Evolutionary conservation across 2,113 vertebrate species (phyloP).

Genomic region (Fregata magnificens): DNA sequence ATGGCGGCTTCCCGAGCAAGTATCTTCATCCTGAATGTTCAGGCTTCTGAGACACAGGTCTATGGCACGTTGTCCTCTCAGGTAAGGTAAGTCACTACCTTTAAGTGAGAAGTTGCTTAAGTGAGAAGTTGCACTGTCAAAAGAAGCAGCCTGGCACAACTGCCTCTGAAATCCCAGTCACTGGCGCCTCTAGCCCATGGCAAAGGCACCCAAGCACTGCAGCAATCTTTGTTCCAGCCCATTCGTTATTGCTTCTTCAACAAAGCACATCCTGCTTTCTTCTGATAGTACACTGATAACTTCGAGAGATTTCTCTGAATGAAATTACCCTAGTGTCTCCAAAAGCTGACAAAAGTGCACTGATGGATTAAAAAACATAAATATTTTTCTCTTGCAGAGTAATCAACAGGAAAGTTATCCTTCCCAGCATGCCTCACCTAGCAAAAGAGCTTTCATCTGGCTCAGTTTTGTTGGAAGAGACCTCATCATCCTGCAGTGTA

Average conservation of each 20-base stretch:
- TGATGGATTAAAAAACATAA: not conserved
- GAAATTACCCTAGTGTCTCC: not conserved
- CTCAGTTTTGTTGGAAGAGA: not conserved
- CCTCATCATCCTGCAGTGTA: not conserved
- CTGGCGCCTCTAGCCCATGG: not conserved
- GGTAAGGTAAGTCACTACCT: not conserved
- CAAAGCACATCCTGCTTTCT: not conserved
- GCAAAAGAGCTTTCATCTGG: not conserved
- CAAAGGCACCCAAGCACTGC: not conserved
- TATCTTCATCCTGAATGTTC: not conserved
- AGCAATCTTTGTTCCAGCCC: not conserved
- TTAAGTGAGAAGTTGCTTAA: not conserved
- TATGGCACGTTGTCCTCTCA: rapidly evolving
- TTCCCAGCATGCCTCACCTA: not conserved
- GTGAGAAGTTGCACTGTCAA: not conserved
- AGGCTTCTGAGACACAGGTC: not conserved
- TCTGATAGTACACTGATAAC: not conserved
- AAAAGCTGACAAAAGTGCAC: not conserved
- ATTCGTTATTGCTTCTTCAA: not conserved
- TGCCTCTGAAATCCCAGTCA: not conserved
- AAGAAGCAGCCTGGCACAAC: not conserved
- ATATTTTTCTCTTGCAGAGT: not conserved
- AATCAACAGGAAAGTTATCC: not conserved
- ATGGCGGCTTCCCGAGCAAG: not conserved
- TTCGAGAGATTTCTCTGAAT: not conserved